Percentiles rank a stretch among this genome's conserved stretches.
These are phyloP conservation scores for Erithacus rubecula DNA, from an alignment of 2,797 vertebrate species.

Conservation along the genomic window DNA sequence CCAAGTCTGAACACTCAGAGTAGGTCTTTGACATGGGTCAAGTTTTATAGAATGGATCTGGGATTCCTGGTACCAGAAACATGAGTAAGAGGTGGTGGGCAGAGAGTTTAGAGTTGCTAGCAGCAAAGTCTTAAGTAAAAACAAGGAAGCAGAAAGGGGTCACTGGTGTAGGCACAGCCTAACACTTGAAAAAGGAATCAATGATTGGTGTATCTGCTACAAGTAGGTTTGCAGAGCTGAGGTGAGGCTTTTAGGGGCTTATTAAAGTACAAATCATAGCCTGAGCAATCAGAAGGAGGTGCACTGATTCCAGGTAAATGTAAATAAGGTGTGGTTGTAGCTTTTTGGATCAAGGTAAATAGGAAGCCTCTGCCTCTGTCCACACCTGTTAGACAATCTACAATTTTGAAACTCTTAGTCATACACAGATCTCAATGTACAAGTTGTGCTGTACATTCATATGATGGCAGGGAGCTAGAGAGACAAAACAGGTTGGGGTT, in stretches of 20 bases:
- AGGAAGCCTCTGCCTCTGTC: neutral
- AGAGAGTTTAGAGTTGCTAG: neutral
- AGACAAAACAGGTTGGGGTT: neutral
- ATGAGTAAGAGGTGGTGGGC: neutral
- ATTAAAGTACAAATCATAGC: neutral
- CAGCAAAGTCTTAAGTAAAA: neutral
- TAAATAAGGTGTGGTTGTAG: neutral
- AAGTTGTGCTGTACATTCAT: neutral
- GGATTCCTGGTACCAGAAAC: neutral
- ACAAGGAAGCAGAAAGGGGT: neutral
- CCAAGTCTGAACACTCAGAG: neutral
- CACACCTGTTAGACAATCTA: neutral
- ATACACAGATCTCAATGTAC: neutral
- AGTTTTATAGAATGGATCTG: neutral
- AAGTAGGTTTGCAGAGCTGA: neutral
- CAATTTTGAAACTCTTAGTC: neutral
- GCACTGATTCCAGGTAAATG: neutral
- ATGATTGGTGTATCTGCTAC: accelerated
- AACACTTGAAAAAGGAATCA: neutral
- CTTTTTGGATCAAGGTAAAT: neutral
- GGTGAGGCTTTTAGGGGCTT: neutral
- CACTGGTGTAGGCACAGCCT: neutral
- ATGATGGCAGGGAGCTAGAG: neutral
- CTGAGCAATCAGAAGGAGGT: neutral
- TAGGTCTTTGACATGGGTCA: neutral